A percentile compares a stretch with the other conserved stretches of the same genome.
Conservation (phyloP, 2,797 vertebrate genomes). For the Artibeus lituratus region DNA sequence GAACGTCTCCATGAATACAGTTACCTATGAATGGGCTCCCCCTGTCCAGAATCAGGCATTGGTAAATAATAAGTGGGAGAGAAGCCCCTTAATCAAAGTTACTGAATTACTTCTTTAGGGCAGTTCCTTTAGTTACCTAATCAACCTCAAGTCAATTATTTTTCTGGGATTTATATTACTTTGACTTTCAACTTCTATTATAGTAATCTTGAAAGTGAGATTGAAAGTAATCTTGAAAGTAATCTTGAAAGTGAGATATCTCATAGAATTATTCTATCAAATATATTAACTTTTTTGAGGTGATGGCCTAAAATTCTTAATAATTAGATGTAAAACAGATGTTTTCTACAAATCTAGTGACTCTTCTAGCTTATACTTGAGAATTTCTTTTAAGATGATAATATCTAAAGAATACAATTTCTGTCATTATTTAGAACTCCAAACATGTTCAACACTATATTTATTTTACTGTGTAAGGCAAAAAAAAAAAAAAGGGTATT, state of each 20-base stretch:
- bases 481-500: constrained; percentile 33
- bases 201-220: neutral
- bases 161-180: neutral
- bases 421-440: constrained; percentile 51
- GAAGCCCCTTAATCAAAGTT: neutral
- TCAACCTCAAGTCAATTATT: neutral
- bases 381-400: constrained; percentile 2
- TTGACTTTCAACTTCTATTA: neutral
- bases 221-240: no score
- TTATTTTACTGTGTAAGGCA: constrained; percentile 78
- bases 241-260: neutral
- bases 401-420: constrained; percentile 54
- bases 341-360: neutral
- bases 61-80: constrained; percentile 82
- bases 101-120: neutral
- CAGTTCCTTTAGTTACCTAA: neutral
- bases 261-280: neutral
- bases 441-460: constrained; percentile 47
- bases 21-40: constrained; percentile 97
- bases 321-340: constrained; percentile 1
- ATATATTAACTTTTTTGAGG: neutral
- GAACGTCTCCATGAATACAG: constrained; percentile 88
- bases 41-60: constrained; percentile 92
- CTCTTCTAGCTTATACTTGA: neutral
- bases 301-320: neutral